Evolutionary conservation across 2,888 invertebrate genomes (phyloP).

Genomic region (Cremastobaeus sp.): DNA sequence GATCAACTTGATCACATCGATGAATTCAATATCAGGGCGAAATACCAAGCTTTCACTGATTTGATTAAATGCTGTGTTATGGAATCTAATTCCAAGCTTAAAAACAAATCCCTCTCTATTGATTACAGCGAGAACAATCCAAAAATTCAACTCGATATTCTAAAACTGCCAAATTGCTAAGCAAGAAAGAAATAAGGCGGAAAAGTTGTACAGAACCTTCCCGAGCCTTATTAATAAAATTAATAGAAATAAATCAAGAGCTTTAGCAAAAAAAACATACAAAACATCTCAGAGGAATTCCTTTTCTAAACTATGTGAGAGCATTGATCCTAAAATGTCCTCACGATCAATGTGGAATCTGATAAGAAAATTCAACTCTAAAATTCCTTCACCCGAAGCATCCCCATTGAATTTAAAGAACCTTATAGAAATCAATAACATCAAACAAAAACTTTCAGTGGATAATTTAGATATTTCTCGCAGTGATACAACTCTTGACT

Average conservation of each 20-base stretch:
- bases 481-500: no score
- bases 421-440: background rate
- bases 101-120: no score
- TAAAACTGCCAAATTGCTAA: slow-evolving; percentile 1
- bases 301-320: background rate
- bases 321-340: background rate
- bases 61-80: no score
- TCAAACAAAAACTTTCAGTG: background rate
- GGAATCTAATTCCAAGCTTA: no score
- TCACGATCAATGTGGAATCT: no score
- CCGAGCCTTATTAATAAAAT: slow-evolving; percentile 1
- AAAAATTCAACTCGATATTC: no score
- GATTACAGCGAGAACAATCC: no score
- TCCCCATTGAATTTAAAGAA: background rate
- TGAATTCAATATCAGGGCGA: no score
- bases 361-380: no score
- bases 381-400: background rate
- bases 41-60: no score
- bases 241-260: slow-evolving; percentile 18
- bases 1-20: no score
- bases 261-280: slow-evolving; percentile 11
- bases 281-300: background rate
- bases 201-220: slow-evolving; percentile 10
- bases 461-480: no score
- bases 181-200: slow-evolving; percentile 5